Evolutionary conservation across 2,113 vertebrate species (phyloP).

Genomic region (Cepphus grylle): DNA sequence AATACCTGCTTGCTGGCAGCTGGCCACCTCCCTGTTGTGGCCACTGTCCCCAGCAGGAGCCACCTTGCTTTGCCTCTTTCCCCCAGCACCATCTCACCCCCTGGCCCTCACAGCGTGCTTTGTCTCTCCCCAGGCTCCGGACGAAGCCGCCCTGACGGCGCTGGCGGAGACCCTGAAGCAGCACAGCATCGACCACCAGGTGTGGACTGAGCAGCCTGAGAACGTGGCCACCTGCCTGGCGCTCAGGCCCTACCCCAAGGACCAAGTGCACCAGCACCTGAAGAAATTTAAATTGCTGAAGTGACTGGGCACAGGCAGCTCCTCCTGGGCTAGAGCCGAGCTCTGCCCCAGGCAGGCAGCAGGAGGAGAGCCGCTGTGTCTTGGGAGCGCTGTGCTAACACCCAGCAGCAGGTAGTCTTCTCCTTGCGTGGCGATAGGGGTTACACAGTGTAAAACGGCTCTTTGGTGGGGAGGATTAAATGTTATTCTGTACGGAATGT

Average conservation of each 20-base stretch:
- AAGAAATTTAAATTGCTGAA: slow-evolving; percentile 88
- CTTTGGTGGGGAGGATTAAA: neutral
- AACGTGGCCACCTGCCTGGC: slow-evolving; percentile 87
- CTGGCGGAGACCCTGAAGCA: slow-evolving; percentile 77
- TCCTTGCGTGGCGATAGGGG: rapidly evolving
- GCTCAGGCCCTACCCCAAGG: slow-evolving; percentile 85
- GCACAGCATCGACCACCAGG: slow-evolving; percentile 78
- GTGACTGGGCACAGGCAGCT: slow-evolving; percentile 33
- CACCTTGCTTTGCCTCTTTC: no score
- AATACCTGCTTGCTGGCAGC: rapidly evolving
- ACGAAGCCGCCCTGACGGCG: slow-evolving; percentile 74
- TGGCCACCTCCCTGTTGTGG: neutral
- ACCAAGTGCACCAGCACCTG: slow-evolving; percentile 82
- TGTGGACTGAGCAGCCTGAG: slow-evolving; percentile 92
- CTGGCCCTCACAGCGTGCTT: neutral
- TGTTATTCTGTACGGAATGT: no score
- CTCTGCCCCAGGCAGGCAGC: rapidly evolving
- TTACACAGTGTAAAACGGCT: rapidly evolving
- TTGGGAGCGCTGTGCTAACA: no score
- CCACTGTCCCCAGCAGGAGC: rapidly evolving
- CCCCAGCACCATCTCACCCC: rapidly evolving
- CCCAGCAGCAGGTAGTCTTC: neutral
- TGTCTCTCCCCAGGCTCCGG: slow-evolving; percentile 73
- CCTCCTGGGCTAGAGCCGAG: neutral
- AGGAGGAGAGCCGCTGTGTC: neutral